Base-by-base conservation (phyloP, 2,797 vertebrate genomes). In the Carapus acus region DNA sequence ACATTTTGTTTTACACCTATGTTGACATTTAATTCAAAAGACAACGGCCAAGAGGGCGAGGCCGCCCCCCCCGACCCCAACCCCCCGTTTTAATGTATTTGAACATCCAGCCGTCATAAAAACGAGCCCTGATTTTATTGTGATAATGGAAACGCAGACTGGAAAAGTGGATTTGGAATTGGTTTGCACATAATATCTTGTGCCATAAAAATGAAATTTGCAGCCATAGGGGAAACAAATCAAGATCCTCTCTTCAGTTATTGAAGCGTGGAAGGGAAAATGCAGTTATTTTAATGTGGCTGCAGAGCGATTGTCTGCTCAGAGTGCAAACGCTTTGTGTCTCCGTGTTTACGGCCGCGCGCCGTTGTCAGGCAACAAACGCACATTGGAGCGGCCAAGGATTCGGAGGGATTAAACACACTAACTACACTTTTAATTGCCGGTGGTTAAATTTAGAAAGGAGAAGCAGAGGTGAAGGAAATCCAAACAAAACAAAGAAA, bases 11-110 rank as follows among this genome's bases (percentile, higher is more conserved):
- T 87, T 85, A 88, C 81, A 86, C 83, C 78, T 83, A 57, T 83
- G 79, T 86, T 86, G 83, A 82, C 80, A 86, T 88, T 88, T 86
- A 82, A 85, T 86, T 85, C 76, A 81, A 77, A 82, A 85, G 81
- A 85, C 75, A 82, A 77, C 57, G 78, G 73, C 80, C 74, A 80
- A 80, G 79, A 81, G 80, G 74, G 71, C 80, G 74, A 72, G 60
- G 61, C 75, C 72, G 74, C 78, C 77, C 77, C 80, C 74, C 68
- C n/a, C n/a, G n/a, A n/a, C n/a, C n/a, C n/a, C n/a, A n/a, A n/a
- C n/a, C 59, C 62, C 60, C 73, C 47, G 48, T 81, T 83, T 86
- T 85, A 79, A 86, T 86, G 78, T 81, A 74, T 85, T 78, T 83
- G 72, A 84, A 79, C 79, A 71, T 74, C 73, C 81, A 78, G 65